Percentiles rank a stretch among this genome's conserved stretches.
Evolutionary conservation across 2,888 invertebrate genomes (phyloP).

Genomic region (Troides oblongomaculatus): DNA sequence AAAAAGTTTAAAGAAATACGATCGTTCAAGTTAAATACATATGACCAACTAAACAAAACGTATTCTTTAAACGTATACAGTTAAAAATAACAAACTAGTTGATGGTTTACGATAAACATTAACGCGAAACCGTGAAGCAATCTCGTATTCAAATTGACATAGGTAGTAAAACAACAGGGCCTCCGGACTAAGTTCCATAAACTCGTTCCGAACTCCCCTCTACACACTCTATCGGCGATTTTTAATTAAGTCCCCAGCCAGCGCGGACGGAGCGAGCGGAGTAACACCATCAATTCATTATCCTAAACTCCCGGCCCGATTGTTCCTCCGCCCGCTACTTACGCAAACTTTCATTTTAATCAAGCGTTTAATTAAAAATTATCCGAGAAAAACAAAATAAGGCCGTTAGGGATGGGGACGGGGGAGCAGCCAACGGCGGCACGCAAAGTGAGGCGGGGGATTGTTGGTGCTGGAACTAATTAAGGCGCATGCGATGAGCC

Average conservation of each 20-base stretch:
- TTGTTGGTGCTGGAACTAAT: conserved; percentile 72
- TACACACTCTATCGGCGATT: conserved; percentile 80
- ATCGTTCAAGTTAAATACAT: conserved; percentile 5
- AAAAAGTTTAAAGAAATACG: conserved; percentile 10
- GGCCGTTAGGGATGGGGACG: conserved; percentile 64
- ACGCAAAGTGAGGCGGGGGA: no score
- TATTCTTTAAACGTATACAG: background rate
- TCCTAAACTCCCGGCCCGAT: conserved; percentile 78
- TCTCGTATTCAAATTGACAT: conserved; percentile 78
- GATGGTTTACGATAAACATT: conserved; percentile 40
- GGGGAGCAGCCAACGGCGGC: no score
- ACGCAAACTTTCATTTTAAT: conserved; percentile 81
- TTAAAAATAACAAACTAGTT: conserved; percentile 34
- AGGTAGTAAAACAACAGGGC: conserved; percentile 73
- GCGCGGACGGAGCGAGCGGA: conserved; percentile 73
- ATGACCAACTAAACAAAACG: no score
- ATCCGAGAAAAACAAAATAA: conserved; percentile 81
- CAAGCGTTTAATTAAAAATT: conserved; percentile 81
- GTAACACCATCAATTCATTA: conserved; percentile 81
- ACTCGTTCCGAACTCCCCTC: conserved; percentile 76
- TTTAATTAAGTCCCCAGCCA: conserved; percentile 78
- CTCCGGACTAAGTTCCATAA: conserved; percentile 74
- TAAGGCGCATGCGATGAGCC: conserved; percentile 77
- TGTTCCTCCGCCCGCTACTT: conserved; percentile 78
- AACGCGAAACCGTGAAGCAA: conserved; percentile 56